Base-by-base conservation (phyloP, 2,888 invertebrate species). In the Petrolisthes manimaculis region DNA sequence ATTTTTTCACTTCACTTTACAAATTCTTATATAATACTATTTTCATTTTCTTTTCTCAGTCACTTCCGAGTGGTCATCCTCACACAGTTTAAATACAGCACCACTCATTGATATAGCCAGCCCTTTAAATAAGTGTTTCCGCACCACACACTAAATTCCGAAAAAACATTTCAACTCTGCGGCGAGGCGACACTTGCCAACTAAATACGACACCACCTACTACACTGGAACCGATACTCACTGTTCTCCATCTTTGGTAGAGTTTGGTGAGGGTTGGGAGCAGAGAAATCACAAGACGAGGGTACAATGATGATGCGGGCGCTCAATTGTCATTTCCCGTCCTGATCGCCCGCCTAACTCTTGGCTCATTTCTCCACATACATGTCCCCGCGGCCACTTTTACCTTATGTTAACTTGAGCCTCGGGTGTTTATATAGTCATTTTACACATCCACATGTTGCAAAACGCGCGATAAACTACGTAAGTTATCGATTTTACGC, bases 271-370 rank as follows among this genome's bases (percentile, higher is more conserved):
- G 84, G 81, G 88, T 61, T 37, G 67, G 81, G 74, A 51, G 74
- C 82, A 82, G 51, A 80, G 80, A 81, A 74, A 80, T 88, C 84
- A 88, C 71, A 88, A 84, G 81, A 88, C 80, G 84, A 80, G 88
- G 61, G 54, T 79, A 69, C 78, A 83, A 83, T 86, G 83, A 84
- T 84, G 88, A 88, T 88, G 88, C 88, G 88, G 88, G 88, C 61
- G 53, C 53, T 88, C 88, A 88, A 88, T 88, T 88, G 88, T 84
- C 88, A 88, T 88, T 88, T 88, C 88, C 88, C 88, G 88, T 88
- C 21, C 71, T 54, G 79, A 80, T 81, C 84, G 81, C 84, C 53
- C 84, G n/a, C 53, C 67, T 71, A 69, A 75, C 71, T 88, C 69
- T 67, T 75, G 78, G 77, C 75, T 53, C 61, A 80, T 88, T 74